phyloP scores from a whole-genome alignment of 2,888 invertebrate genomes.

The Himalopsyche tibetana region DNA sequence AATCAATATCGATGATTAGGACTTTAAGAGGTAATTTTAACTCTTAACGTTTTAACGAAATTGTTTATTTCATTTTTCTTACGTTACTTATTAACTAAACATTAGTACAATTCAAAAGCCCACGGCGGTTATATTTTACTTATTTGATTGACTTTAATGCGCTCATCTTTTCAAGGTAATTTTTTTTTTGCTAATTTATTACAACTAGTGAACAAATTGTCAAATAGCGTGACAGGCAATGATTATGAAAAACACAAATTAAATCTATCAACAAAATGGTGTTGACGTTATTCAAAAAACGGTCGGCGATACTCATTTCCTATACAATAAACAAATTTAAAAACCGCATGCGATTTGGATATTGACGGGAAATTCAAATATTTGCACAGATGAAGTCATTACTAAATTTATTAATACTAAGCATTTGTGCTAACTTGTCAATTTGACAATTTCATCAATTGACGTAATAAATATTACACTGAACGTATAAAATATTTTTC shows the following conservation, averaged over 20 bases:
- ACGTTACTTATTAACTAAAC: no score
- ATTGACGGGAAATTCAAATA: not conserved
- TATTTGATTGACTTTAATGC: no score
- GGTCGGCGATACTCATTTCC: not conserved
- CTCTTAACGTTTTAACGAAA: no score
- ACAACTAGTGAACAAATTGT: constrained; percentile 8
- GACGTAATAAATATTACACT: no score
- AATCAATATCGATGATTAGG: no score
- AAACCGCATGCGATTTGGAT: not conserved
- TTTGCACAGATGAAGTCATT: constrained; percentile 10
- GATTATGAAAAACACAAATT: constrained; percentile 29
- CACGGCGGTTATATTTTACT: no score
- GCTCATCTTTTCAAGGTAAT: constrained; percentile 22
- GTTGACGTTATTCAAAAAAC: constrained; percentile 26
- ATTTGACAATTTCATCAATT: no score
- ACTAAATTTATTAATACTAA: not conserved
- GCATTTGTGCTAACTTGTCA: not conserved
- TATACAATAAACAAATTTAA: not conserved
- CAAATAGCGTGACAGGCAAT: constrained; percentile 12
- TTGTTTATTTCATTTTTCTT: no score
- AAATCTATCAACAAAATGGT: constrained; percentile 14
- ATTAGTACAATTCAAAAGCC: no score
- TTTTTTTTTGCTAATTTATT: constrained; percentile 11
- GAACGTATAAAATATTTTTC: no score
- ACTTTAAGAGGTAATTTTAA: no score